phyloP scores from a whole-genome alignment of 2,888 invertebrate species.

The Diaprepes abbreviatus region DNA sequence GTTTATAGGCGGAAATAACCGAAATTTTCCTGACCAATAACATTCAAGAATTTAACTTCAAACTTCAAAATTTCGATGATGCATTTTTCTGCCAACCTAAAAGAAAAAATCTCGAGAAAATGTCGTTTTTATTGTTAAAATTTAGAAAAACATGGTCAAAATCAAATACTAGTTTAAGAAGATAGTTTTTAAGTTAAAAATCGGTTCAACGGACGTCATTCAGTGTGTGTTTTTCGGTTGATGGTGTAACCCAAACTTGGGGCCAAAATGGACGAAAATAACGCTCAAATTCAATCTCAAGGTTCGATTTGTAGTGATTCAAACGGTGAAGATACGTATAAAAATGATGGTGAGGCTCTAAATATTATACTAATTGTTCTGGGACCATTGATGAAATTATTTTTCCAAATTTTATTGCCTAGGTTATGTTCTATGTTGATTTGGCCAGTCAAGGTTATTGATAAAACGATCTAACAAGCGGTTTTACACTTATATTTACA shows the following conservation, averaged over 20 bases:
- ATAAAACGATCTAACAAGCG: slow-evolving; percentile 12
- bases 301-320: slow-evolving; percentile 66
- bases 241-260: slow-evolving; percentile 60
- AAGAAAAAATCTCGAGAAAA: slow-evolving; percentile 61
- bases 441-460: slow-evolving; percentile 56
- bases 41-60: slow-evolving; percentile 62
- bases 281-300: slow-evolving; percentile 65
- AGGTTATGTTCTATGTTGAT: slow-evolving; percentile 60
- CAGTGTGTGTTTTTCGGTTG: slow-evolving; percentile 51
- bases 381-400: not conserved
- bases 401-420: slow-evolving; percentile 33
- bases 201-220: slow-evolving; percentile 18
- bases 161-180: slow-evolving; percentile 51
- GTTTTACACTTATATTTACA: slow-evolving; percentile 16
- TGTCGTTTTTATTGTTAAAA: slow-evolving; percentile 59
- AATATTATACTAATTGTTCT: not conserved
- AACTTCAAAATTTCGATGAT: slow-evolving; percentile 60
- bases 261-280: slow-evolving; percentile 68
- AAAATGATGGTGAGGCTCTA: slow-evolving; percentile 62
- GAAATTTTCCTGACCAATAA: slow-evolving; percentile 61
- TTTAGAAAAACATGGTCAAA: slow-evolving; percentile 43
- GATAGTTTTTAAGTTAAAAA: slow-evolving; percentile 30
- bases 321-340: slow-evolving; percentile 62
- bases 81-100: slow-evolving; percentile 62
- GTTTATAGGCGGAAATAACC: slow-evolving; percentile 41